Conservation (phyloP, 2,113 vertebrate genomes). For the Cryptomyrus ogoouensis region DNA sequence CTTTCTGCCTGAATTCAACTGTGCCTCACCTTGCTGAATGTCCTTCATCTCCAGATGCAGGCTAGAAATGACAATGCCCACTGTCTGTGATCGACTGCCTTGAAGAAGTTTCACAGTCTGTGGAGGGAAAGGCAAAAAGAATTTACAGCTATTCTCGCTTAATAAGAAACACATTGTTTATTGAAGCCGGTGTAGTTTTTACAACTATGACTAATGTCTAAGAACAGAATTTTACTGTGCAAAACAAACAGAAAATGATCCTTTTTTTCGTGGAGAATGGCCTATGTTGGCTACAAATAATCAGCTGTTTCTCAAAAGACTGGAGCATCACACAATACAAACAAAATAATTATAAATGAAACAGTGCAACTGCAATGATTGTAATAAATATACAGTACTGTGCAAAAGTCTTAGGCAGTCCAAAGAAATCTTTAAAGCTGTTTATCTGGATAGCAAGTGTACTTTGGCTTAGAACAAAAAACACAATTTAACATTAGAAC, state of each 20-base stretch:
- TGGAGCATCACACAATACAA: neutral
- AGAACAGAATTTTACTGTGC: neutral
- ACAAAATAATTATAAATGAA: neutral
- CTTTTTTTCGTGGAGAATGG: neutral
- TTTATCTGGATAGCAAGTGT: too few species aligned
- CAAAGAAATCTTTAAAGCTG: too few species aligned
- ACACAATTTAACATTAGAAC: too few species aligned
- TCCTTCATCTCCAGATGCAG: constrained; percentile 97
- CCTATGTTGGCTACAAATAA: neutral
- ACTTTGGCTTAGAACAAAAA: too few species aligned
- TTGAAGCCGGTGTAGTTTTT: neutral
- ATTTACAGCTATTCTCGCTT: neutral
- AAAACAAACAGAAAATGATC: neutral
- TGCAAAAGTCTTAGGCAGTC: too few species aligned
- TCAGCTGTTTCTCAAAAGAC: neutral
- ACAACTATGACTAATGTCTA: neutral
- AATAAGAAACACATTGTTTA: neutral
- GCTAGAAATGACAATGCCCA: constrained; percentile 96
- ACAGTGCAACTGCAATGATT: too few species aligned
- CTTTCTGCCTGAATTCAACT: neutral
- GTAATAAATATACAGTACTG: neutral
- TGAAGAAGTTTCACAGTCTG: constrained; percentile 91
- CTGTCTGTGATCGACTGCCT: constrained; percentile 86
- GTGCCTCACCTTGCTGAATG: constrained; percentile 80
- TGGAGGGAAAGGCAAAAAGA: neutral